phyloP scores from a whole-genome alignment of 1,140 invertebrate genomes.

The Brachionus calyciflorus region DNA sequence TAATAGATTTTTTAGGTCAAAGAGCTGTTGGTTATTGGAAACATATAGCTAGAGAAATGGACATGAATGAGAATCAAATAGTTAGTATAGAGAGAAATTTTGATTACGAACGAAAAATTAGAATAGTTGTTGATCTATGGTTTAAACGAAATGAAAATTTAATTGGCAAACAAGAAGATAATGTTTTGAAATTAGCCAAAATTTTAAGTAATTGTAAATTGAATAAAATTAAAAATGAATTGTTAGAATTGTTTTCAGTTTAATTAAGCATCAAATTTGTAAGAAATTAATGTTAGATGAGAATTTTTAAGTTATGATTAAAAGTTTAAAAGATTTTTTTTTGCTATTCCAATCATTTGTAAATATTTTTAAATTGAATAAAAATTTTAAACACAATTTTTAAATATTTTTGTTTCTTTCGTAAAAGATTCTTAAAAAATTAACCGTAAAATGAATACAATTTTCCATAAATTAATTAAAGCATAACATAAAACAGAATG shows the following conservation, averaged over 20 bases:
- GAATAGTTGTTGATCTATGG: constrained; percentile 9
- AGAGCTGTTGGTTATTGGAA: constrained; percentile 40
- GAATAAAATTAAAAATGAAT: constrained; percentile 26
- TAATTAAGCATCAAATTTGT: not conserved
- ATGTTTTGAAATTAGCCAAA: not conserved
- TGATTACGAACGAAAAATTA: not conserved
- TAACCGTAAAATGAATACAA: too few relatives aligned
- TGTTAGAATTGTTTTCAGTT: not conserved
- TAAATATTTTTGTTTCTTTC: too few relatives aligned
- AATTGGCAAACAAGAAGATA: not conserved
- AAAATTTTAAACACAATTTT: too few relatives aligned
- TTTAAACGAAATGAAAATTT: not conserved
- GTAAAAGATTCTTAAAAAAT: too few relatives aligned
- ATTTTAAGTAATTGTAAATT: constrained; percentile 12
- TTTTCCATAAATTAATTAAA: too few relatives aligned
- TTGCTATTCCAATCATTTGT: too few relatives aligned
- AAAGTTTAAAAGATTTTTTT: too few relatives aligned
- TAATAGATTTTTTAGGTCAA: not conserved
- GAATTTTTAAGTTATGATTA: not conserved
- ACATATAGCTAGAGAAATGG: constrained; percentile 36
- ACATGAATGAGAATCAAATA: constrained; percentile 41
- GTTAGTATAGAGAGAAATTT: not conserved
- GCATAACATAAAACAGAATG: too few relatives aligned
- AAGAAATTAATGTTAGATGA: not conserved
- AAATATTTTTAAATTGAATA: too few relatives aligned